Conservation (phyloP, 2,888 invertebrate genomes). For the Cancer borealis region DNA sequence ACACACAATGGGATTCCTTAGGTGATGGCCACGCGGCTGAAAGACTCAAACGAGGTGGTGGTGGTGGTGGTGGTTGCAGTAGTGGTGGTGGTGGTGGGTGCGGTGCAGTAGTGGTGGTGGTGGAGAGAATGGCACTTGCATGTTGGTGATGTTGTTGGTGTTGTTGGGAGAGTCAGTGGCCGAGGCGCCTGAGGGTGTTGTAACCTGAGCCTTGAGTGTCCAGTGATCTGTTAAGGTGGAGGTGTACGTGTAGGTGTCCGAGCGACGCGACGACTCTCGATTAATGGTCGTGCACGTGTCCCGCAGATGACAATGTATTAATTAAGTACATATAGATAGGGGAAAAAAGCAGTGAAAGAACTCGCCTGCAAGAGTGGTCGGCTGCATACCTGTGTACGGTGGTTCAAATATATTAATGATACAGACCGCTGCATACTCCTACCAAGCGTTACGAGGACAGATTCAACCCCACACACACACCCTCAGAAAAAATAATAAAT, state of each 20-base stretch:
- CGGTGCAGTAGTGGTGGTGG: not conserved
- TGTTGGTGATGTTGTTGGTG: not conserved
- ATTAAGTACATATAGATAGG: not conserved
- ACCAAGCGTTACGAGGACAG: not conserved
- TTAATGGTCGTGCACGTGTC: not conserved
- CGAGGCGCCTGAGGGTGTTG: not conserved
- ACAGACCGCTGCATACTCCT: not conserved
- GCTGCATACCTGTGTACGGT: too few species aligned
- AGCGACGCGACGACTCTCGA: not conserved
- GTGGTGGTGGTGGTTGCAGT: not conserved
- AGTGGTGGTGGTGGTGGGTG: not conserved
- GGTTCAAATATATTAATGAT: not conserved
- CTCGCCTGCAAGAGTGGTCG: too few species aligned
- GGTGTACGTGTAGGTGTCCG: not conserved
- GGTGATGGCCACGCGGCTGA: constrained; percentile 4
- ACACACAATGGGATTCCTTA: not conserved
- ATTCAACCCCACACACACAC: not conserved
- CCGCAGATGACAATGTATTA: not conserved
- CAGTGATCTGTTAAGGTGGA: constrained; percentile 1
- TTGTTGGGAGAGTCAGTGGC: not conserved
- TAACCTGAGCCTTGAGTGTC: constrained; percentile 7
- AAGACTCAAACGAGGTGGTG: not conserved
- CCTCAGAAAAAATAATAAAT: not conserved
- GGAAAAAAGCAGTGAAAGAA: not conserved
- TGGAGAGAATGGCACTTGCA: not conserved